Evolutionary conservation across 2,797 vertebrate genomes (phyloP).

Genomic region (Pristis pectinata): DNA sequence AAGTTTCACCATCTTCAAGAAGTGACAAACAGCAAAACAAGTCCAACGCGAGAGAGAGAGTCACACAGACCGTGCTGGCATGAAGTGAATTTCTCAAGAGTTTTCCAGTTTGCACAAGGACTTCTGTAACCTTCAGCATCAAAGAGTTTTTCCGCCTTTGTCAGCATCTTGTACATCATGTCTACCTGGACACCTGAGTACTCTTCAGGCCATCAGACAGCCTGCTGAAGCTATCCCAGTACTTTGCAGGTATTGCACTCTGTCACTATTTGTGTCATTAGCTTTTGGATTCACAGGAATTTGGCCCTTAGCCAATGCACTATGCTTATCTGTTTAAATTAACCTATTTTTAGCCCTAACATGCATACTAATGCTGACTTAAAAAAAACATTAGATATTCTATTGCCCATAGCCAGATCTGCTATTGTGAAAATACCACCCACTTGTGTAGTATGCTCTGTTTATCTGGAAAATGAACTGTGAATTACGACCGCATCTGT

Average conservation of each 20-base stretch:
- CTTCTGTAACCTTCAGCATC: not conserved
- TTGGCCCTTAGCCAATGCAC: not conserved
- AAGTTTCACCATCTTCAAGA: not conserved
- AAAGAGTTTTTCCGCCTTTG: not conserved
- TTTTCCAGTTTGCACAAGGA: not conserved
- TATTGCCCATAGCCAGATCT: not conserved
- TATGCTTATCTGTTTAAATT: not conserved
- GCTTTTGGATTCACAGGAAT: not conserved
- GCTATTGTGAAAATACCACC: not conserved
- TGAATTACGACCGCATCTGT: not conserved
- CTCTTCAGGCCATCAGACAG: not conserved
- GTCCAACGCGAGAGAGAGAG: not conserved
- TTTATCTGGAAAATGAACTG: not conserved
- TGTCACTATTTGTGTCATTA: not conserved
- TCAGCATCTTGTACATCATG: not conserved
- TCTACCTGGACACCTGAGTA: not conserved
- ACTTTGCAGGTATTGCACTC: not conserved
- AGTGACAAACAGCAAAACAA: not conserved
- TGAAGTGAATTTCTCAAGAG: conserved; percentile 12
- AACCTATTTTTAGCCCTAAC: not conserved
- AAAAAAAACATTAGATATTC: not conserved
- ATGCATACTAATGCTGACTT: not conserved
- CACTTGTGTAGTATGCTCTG: not conserved
- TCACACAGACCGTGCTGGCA: not conserved
- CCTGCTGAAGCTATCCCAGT: not conserved